These are phyloP conservation scores for Ochotona princeps DNA, from an alignment of 2,113 vertebrate species.

Conservation along the genomic window DNA sequence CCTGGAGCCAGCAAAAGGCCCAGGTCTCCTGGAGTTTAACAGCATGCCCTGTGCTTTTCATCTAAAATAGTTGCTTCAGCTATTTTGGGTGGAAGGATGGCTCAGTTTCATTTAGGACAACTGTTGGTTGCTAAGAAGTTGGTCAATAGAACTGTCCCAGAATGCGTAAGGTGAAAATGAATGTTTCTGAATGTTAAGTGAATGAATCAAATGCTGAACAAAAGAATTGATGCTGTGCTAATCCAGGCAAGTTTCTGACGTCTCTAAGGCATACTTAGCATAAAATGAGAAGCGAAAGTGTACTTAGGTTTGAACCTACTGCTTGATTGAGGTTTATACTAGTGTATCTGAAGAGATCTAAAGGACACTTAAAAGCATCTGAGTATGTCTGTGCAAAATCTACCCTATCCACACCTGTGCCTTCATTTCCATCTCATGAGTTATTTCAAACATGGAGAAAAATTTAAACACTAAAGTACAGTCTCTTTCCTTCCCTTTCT, in stretches of 20 bases:
- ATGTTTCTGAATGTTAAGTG: too few relatives aligned
- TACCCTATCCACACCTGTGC: background rate
- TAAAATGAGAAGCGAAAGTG: background rate
- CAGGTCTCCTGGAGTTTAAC: background rate
- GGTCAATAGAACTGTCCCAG: background rate
- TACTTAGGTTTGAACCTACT: background rate
- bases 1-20: background rate
- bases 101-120: background rate
- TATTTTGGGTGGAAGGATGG: background rate
- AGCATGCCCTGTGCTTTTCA: background rate
- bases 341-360: background rate
- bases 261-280: background rate
- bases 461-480: background rate
- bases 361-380: background rate
- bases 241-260: background rate
- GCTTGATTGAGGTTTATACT: background rate
- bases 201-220: background rate
- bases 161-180: background rate
- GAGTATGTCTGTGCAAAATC: background rate
- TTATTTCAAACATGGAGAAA: constrained; percentile 5
- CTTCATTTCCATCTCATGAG: background rate
- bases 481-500: background rate
- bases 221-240: background rate
- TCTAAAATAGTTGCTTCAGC: background rate
- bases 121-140: background rate